A percentile compares a stretch with the other conserved stretches of the same genome.
Evolutionary conservation across 1,140 invertebrate genomes (phyloP).

Genomic region (Pseudomyrmex pallidus): DNA sequence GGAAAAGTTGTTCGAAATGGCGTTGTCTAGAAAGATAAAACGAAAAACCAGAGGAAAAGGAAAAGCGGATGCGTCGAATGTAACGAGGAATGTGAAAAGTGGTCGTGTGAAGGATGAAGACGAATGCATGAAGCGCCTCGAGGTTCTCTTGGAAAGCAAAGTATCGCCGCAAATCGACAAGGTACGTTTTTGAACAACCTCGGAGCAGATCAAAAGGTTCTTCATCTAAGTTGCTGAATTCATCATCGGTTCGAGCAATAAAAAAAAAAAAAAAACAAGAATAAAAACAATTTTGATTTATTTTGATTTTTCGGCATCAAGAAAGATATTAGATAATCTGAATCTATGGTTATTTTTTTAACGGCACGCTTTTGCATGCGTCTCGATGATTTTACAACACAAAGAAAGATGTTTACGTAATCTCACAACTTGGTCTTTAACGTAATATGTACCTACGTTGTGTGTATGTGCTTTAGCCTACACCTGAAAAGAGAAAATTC

Average conservation of each 20-base stretch:
- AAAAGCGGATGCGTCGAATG: constrained; percentile 10
- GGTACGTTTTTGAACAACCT: constrained; percentile 65
- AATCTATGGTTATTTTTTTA: no score
- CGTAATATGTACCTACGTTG: constrained; percentile 2
- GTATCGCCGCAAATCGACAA: constrained; percentile 71
- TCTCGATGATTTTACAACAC: background rate
- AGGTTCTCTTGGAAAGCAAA: constrained; percentile 76
- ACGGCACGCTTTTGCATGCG: no score
- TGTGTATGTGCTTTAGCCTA: no score
- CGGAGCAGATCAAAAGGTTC: background rate
- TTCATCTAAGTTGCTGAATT: background rate
- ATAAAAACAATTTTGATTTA: background rate
- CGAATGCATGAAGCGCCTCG: constrained; percentile 80
- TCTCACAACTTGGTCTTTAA: constrained; percentile 17
- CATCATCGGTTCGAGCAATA: background rate
- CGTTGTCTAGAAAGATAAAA: constrained; percentile 83
- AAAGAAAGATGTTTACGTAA: background rate
- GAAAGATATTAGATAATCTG: no score
- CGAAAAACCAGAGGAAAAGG: constrained; percentile 39
- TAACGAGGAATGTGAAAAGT: constrained; percentile 15
- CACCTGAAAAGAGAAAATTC: background rate
- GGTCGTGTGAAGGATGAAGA: constrained; percentile 24
- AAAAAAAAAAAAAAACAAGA: background rate
- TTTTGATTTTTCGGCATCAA: no score
- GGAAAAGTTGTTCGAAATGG: constrained; percentile 86